Evolutionary conservation across 2,888 invertebrate genomes (phyloP).

Genomic region (Adelphocoris suturalis): DNA sequence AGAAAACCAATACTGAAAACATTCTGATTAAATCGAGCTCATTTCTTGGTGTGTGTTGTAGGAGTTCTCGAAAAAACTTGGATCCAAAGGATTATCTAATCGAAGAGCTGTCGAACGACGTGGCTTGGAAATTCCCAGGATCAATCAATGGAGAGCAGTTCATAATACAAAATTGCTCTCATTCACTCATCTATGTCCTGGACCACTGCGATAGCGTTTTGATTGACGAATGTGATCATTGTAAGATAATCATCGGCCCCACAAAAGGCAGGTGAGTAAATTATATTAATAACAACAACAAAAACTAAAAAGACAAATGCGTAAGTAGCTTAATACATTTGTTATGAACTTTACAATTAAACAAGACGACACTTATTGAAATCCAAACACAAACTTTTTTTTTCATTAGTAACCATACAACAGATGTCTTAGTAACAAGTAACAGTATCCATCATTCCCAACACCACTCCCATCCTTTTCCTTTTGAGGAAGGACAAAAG

Average conservation of each 20-base stretch:
- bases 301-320: neutral
- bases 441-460: no score
- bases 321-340: neutral
- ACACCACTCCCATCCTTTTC: no score
- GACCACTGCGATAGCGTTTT: conserved; percentile 46
- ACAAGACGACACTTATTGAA: neutral
- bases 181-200: conserved; percentile 43
- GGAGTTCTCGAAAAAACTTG: conserved; percentile 46
- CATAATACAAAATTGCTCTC: conserved; percentile 51
- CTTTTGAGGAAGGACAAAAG: no score
- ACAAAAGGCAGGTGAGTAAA: conserved; percentile 55
- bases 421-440: no score
- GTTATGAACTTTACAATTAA: neutral
- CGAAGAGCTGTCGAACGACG: conserved; percentile 16
- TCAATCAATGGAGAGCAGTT: conserved; percentile 58
- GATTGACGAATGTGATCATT: conserved; percentile 58
- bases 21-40: neutral
- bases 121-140: conserved; percentile 30
- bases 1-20: neutral
- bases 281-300: neutral
- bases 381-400: no score
- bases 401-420: no score
- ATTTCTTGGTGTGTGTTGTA: neutral
- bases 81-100: conserved; percentile 56
- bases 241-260: conserved; percentile 53